phyloP scores from a whole-genome alignment of 2,888 invertebrate genomes.

The Eilema depressum region DNA sequence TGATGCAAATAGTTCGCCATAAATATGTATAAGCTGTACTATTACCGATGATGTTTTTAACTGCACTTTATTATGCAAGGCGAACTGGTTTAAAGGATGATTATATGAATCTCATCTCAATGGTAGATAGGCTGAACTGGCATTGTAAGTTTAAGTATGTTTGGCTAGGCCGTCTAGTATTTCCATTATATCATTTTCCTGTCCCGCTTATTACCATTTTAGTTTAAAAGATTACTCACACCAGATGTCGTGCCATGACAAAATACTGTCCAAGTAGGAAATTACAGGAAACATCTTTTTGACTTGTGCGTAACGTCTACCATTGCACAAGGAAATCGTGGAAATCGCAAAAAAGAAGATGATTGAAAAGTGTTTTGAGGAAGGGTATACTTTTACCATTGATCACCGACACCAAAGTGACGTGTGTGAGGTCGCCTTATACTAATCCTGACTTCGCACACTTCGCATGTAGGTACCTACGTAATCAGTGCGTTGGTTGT shows the following conservation, averaged over 20 bases:
- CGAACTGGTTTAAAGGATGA: conserved; percentile 48
- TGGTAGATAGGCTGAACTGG: background rate
- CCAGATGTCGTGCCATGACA: background rate
- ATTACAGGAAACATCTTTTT: background rate
- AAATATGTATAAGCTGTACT: background rate
- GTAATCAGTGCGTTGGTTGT: background rate
- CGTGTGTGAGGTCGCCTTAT: background rate
- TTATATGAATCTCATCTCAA: conserved; percentile 41
- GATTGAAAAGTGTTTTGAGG: too few species aligned
- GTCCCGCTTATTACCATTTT: background rate
- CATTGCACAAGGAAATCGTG: too few species aligned
- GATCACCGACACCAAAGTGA: background rate
- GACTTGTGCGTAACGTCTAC: too few species aligned
- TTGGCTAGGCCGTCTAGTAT: background rate
- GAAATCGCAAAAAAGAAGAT: too few species aligned
- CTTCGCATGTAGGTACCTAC: background rate
- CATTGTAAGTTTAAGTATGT: background rate
- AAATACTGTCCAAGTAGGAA: background rate
- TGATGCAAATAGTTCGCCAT: background rate
- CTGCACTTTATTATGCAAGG: conserved; percentile 46
- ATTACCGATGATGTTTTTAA: background rate
- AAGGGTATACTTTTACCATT: background rate
- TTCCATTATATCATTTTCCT: background rate
- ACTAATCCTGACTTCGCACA: background rate
- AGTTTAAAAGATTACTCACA: background rate